Percentiles rank a stretch among this genome's conserved stretches.
These are phyloP conservation scores for Ochropleura leucogaster DNA, from an alignment of 2,888 invertebrate genomes.

Conservation along the genomic window DNA sequence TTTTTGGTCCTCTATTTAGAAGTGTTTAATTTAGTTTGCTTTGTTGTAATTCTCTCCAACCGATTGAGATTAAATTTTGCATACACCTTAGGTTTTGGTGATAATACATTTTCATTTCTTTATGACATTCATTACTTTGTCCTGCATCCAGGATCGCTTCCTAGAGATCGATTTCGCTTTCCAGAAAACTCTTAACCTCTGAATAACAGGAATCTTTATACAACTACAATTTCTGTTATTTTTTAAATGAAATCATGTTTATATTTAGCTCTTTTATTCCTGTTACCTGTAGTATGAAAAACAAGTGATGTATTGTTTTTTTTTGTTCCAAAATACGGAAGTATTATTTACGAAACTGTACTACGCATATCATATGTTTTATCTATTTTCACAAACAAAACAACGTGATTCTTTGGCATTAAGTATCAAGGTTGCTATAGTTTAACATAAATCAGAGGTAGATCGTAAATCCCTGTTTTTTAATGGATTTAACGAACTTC, in stretches of 20 bases:
- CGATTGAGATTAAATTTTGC: too few species aligned
- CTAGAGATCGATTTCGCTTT: too few species aligned
- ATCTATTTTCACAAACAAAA: conserved; percentile 23
- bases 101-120: too few species aligned
- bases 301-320: not conserved
- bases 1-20: not conserved
- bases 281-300: not conserved
- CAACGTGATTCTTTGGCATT: not conserved
- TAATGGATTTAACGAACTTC: conserved; percentile 13
- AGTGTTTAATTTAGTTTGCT: too few species aligned
- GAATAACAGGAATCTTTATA: too few species aligned
- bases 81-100: too few species aligned
- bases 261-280: not conserved
- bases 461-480: conserved; percentile 18
- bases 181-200: too few species aligned
- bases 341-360: not conserved
- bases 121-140: too few species aligned
- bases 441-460: conserved; percentile 44
- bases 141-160: too few species aligned
- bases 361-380: not conserved
- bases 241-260: too few species aligned
- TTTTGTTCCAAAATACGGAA: conserved; percentile 20
- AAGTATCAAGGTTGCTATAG: conserved; percentile 50
- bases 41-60: too few species aligned
- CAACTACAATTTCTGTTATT: too few species aligned